Percentiles rank a stretch among this genome's conserved stretches.
phyloP scores from a whole-genome alignment of 2,113 vertebrate species.

The chimpanzee (Pan troglodytes) region NHGRI_mPanTro3-v2.1_pri NC_072404.2:23752501-23753000 shows the following conservation, averaged over 20 bases:
- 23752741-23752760: slow-evolving; percentile 26
- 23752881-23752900: slow-evolving; percentile 29
- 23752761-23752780: slow-evolving; percentile 18
- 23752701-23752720: slow-evolving; percentile 56
- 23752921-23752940: too few relatives aligned
- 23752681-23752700: slow-evolving; percentile 60
- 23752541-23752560: slow-evolving; percentile 38
- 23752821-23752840: slow-evolving; percentile 45
- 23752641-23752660: slow-evolving; percentile 66
- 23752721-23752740: slow-evolving; percentile 40
- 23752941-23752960: too few relatives aligned
- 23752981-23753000: too few relatives aligned
- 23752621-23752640: slow-evolving; percentile 56
- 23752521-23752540: background rate
- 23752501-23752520: background rate
- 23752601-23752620: slow-evolving; percentile 49
- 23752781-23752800: background rate
- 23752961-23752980: too few relatives aligned
- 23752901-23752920: too few relatives aligned
- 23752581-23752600: slow-evolving; percentile 40
- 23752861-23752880: background rate
- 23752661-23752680: slow-evolving; percentile 62
- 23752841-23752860: slow-evolving; percentile 16
- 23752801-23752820: slow-evolving; percentile 14
- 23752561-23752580: slow-evolving; percentile 56